These are phyloP conservation scores for Choloepus hoffmanni DNA, from an alignment of 2,113 vertebrate genomes.

Conservation along the genomic window DNA sequence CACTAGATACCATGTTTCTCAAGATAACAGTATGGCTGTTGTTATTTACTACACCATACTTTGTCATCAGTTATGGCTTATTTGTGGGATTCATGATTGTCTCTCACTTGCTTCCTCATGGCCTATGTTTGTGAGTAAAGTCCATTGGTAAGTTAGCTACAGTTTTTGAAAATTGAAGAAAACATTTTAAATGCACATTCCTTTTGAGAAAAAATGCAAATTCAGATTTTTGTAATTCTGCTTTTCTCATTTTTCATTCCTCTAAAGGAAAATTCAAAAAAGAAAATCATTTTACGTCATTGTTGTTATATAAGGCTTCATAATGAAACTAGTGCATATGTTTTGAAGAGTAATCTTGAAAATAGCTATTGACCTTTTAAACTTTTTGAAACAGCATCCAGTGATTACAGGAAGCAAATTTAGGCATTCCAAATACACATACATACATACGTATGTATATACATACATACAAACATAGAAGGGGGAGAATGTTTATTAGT, in stretches of 20 bases:
- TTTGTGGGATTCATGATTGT: not conserved
- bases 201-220: not conserved
- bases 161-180: not conserved
- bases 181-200: not conserved
- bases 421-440: not conserved
- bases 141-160: not conserved
- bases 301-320: not conserved
- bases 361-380: not conserved
- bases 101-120: not conserved
- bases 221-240: not conserved
- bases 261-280: slow-evolving; percentile 54
- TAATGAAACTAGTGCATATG: not conserved
- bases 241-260: slow-evolving; percentile 39
- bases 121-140: not conserved
- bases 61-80: not conserved
- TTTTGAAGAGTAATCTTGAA: not conserved
- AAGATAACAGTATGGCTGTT: not conserved
- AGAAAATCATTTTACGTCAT: not conserved
- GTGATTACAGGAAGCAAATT: not conserved
- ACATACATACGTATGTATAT: too few species aligned
- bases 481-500: not conserved
- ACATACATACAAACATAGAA: not conserved
- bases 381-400: not conserved
- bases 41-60: not conserved
- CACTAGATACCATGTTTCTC: not conserved